Base-by-base conservation (phyloP, 2,888 invertebrate genomes). In the Pseudolycoriella hygida region DNA sequence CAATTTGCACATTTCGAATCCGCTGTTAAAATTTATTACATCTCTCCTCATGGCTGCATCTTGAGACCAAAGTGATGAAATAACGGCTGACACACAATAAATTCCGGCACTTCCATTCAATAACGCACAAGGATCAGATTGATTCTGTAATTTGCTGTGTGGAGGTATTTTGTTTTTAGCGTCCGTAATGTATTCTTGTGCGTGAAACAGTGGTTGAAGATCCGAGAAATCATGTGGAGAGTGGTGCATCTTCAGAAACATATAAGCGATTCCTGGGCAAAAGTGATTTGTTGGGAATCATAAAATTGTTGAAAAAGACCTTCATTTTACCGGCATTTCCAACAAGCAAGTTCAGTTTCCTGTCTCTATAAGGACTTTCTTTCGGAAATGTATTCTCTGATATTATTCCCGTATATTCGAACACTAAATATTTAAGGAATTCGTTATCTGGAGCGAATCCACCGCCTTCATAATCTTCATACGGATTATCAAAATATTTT, bases 51-150 rank as follows among this genome's bases (percentile, higher is more conserved):
- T 62, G 8, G 70, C 61, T 10, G 67, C 62, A 47, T 65, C 66
- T 48, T 68, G 67, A 19, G 58, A 56, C 2, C 66, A 56, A 2
- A 71, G 55, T 20, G 60, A 60, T 18, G 71, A 72, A 17, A 83
- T 59, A 18, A 72, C 78, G 0, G 80, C 70, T 1, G 80, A 78
- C 2, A 86, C 66, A 2, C 83, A 84, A 56, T 76, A 77, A 3
- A 82, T 74, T 1, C 89, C 89, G 10, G 77, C 78, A 55, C 79
- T 77, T 2, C 88, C 88, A n/a, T 85, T 71, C 12, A 88, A 60
- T 60, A 87, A 85, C 1, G 80, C 76, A 12, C 76, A 77, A 41
- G 72, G 68, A 48, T 80, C 77, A n/a, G 70, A 66, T n/a, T n/a
- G n/a, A n/a, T n/a, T n/a, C n/a, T n/a, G n/a, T n/a, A n/a, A n/a